Evolutionary conservation across 2,888 invertebrate genomes (phyloP).

Genomic region (Brachyopa scutellaris): DNA sequence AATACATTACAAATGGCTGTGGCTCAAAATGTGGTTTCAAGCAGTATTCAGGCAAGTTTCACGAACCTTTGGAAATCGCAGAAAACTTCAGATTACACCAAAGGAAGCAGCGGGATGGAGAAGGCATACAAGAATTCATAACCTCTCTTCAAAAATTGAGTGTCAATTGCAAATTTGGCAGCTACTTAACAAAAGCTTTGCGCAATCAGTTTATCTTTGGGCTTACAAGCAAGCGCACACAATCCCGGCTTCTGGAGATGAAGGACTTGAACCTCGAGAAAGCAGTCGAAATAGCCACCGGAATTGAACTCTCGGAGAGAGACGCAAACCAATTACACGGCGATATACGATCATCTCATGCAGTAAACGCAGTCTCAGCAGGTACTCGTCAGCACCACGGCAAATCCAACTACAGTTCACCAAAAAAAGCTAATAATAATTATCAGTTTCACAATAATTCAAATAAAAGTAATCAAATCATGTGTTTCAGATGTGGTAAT

Average conservation of each 20-base stretch:
- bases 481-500: slow-evolving; percentile 4
- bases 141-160: slow-evolving; percentile 20
- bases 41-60: too few species aligned
- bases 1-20: too few species aligned
- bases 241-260: slow-evolving; percentile 46
- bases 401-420: background rate
- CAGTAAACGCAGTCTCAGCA: too few species aligned
- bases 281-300: too few species aligned
- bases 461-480: background rate
- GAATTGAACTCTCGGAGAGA: slow-evolving; percentile 58
- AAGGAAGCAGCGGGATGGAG: too few species aligned
- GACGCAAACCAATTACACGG: slow-evolving; percentile 49
- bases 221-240: slow-evolving; percentile 41
- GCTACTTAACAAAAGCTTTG: background rate
- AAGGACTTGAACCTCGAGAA: slow-evolving; percentile 33
- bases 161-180: too few species aligned
- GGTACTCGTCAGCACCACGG: too few species aligned
- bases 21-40: too few species aligned
- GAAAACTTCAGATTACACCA: too few species aligned
- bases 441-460: background rate
- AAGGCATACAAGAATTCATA: slow-evolving; percentile 5
- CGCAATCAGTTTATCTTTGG: slow-evolving; percentile 20
- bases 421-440: background rate
- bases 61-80: too few species aligned
- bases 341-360: background rate